phyloP scores from a whole-genome alignment of 2,113 vertebrate species.

The Tychaedon coryphoeus region DNA sequence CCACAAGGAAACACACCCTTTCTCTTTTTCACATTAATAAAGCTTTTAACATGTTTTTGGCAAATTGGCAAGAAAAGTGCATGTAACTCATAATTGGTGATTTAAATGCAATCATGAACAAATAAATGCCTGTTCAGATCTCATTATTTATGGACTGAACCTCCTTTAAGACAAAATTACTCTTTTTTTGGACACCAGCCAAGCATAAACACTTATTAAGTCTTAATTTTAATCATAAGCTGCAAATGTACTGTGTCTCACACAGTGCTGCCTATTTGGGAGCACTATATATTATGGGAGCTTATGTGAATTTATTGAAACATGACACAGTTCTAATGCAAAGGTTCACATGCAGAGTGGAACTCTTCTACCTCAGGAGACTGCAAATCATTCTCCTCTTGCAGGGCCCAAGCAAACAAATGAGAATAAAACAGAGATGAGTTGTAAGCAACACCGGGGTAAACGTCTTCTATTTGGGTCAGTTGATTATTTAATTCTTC shows the following conservation, averaged over 20 bases:
- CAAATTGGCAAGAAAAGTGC: conserved; percentile 73
- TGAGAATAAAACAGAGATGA: not conserved
- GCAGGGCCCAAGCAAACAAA: not conserved
- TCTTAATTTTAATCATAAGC: conserved; percentile 64
- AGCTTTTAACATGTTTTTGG: conserved; percentile 76
- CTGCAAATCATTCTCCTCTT: not conserved
- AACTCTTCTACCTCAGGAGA: not conserved
- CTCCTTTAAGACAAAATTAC: conserved; percentile 72
- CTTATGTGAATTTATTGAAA: conserved; percentile 11
- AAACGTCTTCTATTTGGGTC: not conserved
- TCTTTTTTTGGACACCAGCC: conserved; percentile 72
- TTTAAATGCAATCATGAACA: conserved; percentile 79
- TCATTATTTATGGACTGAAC: conserved; percentile 78
- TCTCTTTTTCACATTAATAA: conserved; percentile 72
- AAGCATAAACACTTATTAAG: conserved; percentile 68
- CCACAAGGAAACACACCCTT: conserved; percentile 74
- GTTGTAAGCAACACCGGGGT: not conserved
- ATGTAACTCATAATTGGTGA: conserved; percentile 78
- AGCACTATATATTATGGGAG: conserved; percentile 30
- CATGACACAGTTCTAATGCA: not conserved
- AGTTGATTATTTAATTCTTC: not conserved
- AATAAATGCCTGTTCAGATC: conserved; percentile 79
- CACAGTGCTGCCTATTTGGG: conserved; percentile 58
- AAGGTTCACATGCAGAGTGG: not conserved
- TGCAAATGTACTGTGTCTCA: conserved; percentile 51